Evolutionary conservation across 1,140 invertebrate genomes (phyloP), one percentile per base, ranked within the genome.

Genomic region (Platorchestia sp.): DNA sequence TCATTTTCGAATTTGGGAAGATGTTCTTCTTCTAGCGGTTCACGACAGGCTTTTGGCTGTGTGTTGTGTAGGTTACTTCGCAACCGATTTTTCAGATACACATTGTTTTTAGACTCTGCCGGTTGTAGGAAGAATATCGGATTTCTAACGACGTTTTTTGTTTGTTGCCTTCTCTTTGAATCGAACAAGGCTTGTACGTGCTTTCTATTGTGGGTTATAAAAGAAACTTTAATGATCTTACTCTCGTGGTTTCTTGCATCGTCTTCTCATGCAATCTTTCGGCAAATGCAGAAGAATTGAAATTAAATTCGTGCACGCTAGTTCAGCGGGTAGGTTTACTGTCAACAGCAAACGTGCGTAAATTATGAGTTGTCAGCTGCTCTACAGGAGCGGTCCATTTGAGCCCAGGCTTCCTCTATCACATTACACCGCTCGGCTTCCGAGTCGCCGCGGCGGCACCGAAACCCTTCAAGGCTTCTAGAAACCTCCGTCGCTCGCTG

Each of bases 361-460:
- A 14, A 42, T 89, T 10, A 89, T 43, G 87, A 16, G 87, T 16
- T 45, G 43, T 44, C 45, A 93, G 43, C 43, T 45, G 43, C 91
- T 45, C 91, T 93, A 36, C 91, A 93, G 7, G 91, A 93, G 45
- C 91, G 7, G 7, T 93, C 45, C 91, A 93, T 93, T 44, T 40
- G 91, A 93, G 41, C 43, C 91, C 19, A 6, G 0, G 36, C 91
- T 93, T 93, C 91, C 91, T 93, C 45, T 93, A 42, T 93, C 91
- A 47, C 91, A 40, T 93, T 93, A 93, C 91, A 93, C 91, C 27
- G 91, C 91, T n/a, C 36, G 91, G 91, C 91, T 93, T 93, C 91
- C 91, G 91, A 45, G 41, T 93, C 19, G 7, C 91, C 40, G 6
- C 91, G 91, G 19, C 91, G 43, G 5, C 43, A 44, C 43, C 36